phyloP scores from a whole-genome alignment of 2,113 vertebrate genomes.

The Lamprologus sp. region DNA sequence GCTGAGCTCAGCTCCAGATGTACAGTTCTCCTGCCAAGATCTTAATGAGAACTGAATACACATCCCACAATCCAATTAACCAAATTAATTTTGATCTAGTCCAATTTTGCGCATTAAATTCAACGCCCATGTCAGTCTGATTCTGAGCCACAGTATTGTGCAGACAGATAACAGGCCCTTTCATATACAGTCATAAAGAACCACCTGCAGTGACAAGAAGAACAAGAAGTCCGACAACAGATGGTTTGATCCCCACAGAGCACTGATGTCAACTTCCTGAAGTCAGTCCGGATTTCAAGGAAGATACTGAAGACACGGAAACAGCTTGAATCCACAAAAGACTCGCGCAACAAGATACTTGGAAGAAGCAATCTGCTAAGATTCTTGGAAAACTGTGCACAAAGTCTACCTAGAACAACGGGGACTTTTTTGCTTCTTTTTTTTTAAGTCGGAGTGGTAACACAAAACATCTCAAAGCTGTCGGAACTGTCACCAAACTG shows the following conservation, averaged over 20 bases:
- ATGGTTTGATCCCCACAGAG: not conserved
- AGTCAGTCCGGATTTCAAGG: not conserved
- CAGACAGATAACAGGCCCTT: not conserved
- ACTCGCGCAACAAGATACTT: not conserved
- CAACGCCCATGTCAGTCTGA: not conserved
- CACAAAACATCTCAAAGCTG: not conserved
- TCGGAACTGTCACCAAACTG: not conserved
- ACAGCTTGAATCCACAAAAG: not conserved
- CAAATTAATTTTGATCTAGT: not conserved
- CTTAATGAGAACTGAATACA: conserved; percentile 7
- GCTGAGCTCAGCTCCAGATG: not conserved
- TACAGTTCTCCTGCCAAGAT: not conserved
- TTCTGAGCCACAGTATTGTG: not conserved
- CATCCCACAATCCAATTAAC: conserved; percentile 21
- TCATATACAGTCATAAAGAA: not conserved
- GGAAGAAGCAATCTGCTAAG: not conserved
- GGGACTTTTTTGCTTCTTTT: rapidly evolving
- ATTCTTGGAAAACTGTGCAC: not conserved
- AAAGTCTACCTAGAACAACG: not conserved
- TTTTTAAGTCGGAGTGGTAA: not conserved
- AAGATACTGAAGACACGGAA: not conserved
- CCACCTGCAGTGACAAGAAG: not conserved
- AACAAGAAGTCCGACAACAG: not conserved
- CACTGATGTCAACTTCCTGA: not conserved
- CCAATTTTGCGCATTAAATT: not conserved